phyloP scores from a whole-genome alignment of 2,888 invertebrate genomes.

The Thumatha senex region DNA sequence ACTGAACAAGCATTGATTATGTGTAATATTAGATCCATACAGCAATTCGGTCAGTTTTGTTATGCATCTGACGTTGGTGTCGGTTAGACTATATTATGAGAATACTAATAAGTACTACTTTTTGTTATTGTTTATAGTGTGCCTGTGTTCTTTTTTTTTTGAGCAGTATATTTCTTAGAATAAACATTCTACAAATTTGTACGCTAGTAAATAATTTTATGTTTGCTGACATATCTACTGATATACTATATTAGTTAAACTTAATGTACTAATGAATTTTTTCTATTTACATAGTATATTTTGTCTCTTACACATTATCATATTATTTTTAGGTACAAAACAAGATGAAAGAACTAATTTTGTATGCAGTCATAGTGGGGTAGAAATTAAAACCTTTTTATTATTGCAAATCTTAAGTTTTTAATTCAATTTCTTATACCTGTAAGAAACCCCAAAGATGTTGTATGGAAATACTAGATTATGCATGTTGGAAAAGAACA shows the following conservation, averaged over 20 bases:
- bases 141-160: slow-evolving; percentile 26
- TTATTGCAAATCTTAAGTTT: slow-evolving; percentile 39
- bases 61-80: too few species aligned
- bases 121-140: slow-evolving; percentile 38
- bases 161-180: slow-evolving; percentile 27
- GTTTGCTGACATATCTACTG: slow-evolving; percentile 35
- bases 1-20: too few species aligned
- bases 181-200: slow-evolving; percentile 30
- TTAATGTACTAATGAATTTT: slow-evolving; percentile 40
- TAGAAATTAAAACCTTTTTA: slow-evolving; percentile 59
- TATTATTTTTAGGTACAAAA: slow-evolving; percentile 60
- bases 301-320: slow-evolving; percentile 36
- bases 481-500: too few species aligned
- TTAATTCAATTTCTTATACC: not conserved
- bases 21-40: too few species aligned
- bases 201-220: slow-evolving; percentile 20
- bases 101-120: slow-evolving; percentile 35
- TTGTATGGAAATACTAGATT: too few species aligned
- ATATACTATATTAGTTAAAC: slow-evolving; percentile 34
- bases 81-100: too few species aligned
- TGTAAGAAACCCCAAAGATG: too few species aligned
- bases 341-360: slow-evolving; percentile 60
- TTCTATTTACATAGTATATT: slow-evolving; percentile 34
- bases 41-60: too few species aligned
- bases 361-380: slow-evolving; percentile 65